A percentile compares a stretch with the other conserved stretches of the same genome.
Evolutionary conservation across 2,797 vertebrate species (phyloP).

Genomic region (Muscicapa comitata): DNA sequence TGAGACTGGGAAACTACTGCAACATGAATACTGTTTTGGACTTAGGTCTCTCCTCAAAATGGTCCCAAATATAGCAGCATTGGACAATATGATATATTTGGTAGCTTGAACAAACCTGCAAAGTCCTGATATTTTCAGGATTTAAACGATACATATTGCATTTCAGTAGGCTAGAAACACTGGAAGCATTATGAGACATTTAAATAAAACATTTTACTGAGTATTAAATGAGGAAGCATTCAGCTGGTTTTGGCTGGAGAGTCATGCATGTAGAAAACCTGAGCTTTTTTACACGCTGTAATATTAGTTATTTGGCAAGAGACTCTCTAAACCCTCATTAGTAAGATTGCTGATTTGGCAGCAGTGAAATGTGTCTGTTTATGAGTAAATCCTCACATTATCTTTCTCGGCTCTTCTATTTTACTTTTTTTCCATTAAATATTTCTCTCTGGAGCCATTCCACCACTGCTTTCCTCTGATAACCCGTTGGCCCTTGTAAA

Average conservation of each 20-base stretch:
- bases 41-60: background rate
- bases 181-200: constrained; percentile 13
- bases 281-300: constrained; percentile 26
- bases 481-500: background rate
- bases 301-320: constrained; percentile 31
- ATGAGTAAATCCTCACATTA: constrained; percentile 9
- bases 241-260: constrained; percentile 42
- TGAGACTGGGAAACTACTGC: background rate
- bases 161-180: constrained; percentile 21
- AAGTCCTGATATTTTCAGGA: background rate
- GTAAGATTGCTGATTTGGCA: constrained; percentile 43
- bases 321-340: constrained; percentile 14
- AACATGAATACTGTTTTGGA: background rate
- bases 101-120: constrained; percentile 7
- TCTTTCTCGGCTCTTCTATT: background rate
- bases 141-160: constrained; percentile 18
- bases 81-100: background rate
- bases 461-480: background rate
- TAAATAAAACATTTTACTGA: constrained; percentile 29
- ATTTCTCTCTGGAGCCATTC: background rate
- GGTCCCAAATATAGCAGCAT: background rate
- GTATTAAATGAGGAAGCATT: constrained; percentile 40
- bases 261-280: constrained; percentile 13
- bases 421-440: background rate
- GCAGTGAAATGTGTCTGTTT: background rate